Evolutionary conservation across 23 tunicate genomes (phyloP).

Genomic region (Phallusia fumigata): DNA sequence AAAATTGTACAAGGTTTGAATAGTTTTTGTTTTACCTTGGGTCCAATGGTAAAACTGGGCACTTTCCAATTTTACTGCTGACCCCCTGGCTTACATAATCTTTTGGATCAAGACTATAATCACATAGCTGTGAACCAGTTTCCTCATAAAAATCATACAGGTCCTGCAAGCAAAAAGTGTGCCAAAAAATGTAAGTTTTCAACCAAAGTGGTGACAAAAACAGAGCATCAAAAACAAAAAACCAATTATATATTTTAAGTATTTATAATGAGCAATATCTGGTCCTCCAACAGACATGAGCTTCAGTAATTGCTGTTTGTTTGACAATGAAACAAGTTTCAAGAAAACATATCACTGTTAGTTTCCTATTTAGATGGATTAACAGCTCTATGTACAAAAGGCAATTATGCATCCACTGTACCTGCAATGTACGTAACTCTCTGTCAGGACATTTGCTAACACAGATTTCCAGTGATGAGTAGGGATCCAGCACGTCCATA

Average conservation of each 20-base stretch:
- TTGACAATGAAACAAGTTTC: no score
- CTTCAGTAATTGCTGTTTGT: no score
- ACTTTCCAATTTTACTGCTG: constrained; percentile 40
- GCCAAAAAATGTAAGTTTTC: background rate
- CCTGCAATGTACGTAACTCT: constrained; percentile 14
- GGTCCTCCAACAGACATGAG: no score
- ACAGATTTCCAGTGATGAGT: constrained; percentile 71
- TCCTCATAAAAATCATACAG: constrained; percentile 49
- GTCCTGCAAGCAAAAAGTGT: constrained; percentile 51
- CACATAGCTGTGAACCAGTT: constrained; percentile 51
- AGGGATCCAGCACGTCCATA: constrained; percentile 70
- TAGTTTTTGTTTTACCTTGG: constrained; percentile 16
- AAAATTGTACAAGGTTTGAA: no score
- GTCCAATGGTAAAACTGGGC: constrained; percentile 54
- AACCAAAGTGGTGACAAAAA: no score
- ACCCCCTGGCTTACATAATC: constrained; percentile 21
- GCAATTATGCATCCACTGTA: background rate
- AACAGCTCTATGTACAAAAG: no score
- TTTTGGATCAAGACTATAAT: constrained; percentile 47
- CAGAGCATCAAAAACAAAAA: no score
- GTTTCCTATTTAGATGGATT: no score
- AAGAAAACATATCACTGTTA: no score
- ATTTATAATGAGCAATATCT: no score
- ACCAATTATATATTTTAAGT: no score
- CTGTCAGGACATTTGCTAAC: constrained; percentile 71